Percentiles rank a stretch among this genome's conserved stretches.
Evolutionary conservation across 2,888 invertebrate species (phyloP).

Genomic region (Morpho helenor): DNA sequence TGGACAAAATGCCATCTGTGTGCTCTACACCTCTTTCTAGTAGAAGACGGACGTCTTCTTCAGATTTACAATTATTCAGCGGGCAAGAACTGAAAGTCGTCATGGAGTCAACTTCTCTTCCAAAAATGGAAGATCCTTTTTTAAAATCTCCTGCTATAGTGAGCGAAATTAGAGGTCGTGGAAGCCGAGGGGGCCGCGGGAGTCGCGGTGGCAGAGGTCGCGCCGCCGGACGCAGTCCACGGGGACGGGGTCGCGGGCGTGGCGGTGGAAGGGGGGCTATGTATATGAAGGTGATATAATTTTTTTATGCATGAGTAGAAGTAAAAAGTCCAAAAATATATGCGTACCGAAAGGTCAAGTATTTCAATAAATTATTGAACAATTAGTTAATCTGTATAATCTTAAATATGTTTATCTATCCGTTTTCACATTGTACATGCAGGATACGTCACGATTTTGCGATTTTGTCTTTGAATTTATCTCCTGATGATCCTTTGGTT

Average conservation of each 20-base stretch:
- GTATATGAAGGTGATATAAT: slow-evolving; percentile 44
- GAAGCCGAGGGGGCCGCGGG: slow-evolving; percentile 31
- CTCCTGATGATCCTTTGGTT: no score
- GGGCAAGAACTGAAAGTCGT: slow-evolving; percentile 43
- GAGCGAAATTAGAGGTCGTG: slow-evolving; percentile 29
- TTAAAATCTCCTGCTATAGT: slow-evolving; percentile 48
- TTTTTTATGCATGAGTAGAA: not conserved
- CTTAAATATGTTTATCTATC: no score
- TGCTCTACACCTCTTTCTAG: slow-evolving; percentile 59
- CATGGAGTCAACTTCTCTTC: slow-evolving; percentile 31
- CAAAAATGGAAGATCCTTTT: slow-evolving; percentile 44
- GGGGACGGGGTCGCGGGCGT: slow-evolving; percentile 55
- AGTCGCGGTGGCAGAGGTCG: slow-evolving; percentile 53
- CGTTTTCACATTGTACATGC: no score
- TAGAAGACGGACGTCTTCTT: slow-evolving; percentile 43
- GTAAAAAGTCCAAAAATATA: no score
- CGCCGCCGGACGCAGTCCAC: slow-evolving; percentile 39
- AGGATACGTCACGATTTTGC: no score
- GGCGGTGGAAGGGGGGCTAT: slow-evolving; percentile 63
- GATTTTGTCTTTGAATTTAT: no score
- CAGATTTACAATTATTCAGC: slow-evolving; percentile 39
- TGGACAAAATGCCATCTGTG: slow-evolving; percentile 59
- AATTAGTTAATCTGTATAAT: no score
- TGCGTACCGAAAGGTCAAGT: no score
- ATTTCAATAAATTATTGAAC: no score